Conservation (phyloP, 2,113 vertebrate genomes). For the Rhombomys opimus region DNA sequence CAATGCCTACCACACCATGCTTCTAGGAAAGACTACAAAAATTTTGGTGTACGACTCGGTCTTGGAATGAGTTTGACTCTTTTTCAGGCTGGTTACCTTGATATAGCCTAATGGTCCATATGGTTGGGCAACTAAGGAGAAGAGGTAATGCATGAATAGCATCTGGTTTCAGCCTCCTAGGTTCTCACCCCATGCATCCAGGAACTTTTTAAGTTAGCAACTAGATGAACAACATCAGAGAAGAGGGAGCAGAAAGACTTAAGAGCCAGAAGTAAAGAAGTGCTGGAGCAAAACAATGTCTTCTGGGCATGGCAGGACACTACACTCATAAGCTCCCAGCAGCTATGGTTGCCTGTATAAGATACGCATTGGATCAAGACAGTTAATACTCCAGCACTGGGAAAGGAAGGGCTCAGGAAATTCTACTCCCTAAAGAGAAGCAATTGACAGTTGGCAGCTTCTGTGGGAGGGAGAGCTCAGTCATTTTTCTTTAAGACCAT, state of each 20-base stretch:
- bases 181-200: background rate
- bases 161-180: background rate
- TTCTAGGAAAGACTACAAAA: background rate
- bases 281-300: background rate
- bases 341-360: background rate
- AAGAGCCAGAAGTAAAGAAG: background rate
- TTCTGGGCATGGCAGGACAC: background rate
- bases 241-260: no score
- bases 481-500: background rate
- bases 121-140: background rate
- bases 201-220: background rate
- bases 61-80: background rate
- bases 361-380: no score
- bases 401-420: no score
- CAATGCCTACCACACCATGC: no score
- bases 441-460: background rate
- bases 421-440: no score
- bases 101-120: background rate
- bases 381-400: background rate
- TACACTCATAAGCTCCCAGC: background rate
- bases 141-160: no score
- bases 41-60: background rate
- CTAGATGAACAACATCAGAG: background rate
- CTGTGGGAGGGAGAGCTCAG: background rate
- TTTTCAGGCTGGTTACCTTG: background rate